Conservation (phyloP, 2,888 invertebrate species). For the Cryptocephalus primarius region DNA sequence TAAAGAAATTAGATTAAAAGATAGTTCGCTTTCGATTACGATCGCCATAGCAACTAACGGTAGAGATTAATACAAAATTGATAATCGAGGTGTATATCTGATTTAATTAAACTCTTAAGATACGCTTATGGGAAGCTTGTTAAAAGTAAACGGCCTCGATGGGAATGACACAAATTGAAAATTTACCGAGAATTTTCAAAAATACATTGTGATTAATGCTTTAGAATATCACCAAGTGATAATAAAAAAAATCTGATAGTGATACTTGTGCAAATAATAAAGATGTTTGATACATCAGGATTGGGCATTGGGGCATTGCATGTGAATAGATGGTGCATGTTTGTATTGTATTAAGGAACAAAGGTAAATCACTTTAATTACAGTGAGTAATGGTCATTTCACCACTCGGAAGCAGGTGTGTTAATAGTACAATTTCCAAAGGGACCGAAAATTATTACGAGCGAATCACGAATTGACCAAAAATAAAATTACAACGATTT, state of each 20-base stretch:
- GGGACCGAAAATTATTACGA: too few relatives aligned
- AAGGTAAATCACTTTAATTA: too few relatives aligned
- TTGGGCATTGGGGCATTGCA: conserved; percentile 9
- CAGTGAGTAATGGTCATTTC: too few relatives aligned
- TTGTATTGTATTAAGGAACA: background rate
- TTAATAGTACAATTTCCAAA: too few relatives aligned
- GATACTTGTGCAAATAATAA: conserved; percentile 10
- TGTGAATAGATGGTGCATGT: conserved; percentile 9
- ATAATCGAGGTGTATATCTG: too few relatives aligned
- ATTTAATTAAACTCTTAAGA: background rate
- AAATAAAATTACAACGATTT: too few relatives aligned
- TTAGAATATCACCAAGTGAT: conserved; percentile 18
- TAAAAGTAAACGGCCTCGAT: conserved; percentile 8
- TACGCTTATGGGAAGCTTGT: conserved; percentile 4
- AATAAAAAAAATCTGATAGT: conserved; percentile 12
- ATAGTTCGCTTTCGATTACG: too few relatives aligned
- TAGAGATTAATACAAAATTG: too few relatives aligned
- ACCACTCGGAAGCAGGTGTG: too few relatives aligned
- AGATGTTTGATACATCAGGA: conserved; percentile 8
- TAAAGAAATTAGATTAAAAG: too few relatives aligned
- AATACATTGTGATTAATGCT: conserved; percentile 25
- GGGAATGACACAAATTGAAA: conserved; percentile 10
- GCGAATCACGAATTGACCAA: too few relatives aligned
- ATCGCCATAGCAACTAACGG: too few relatives aligned
- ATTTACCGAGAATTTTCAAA: conserved; percentile 17